These are phyloP conservation scores for Aphodius sticticus DNA, from an alignment of 2,888 invertebrate species.

Conservation along the genomic window DNA sequence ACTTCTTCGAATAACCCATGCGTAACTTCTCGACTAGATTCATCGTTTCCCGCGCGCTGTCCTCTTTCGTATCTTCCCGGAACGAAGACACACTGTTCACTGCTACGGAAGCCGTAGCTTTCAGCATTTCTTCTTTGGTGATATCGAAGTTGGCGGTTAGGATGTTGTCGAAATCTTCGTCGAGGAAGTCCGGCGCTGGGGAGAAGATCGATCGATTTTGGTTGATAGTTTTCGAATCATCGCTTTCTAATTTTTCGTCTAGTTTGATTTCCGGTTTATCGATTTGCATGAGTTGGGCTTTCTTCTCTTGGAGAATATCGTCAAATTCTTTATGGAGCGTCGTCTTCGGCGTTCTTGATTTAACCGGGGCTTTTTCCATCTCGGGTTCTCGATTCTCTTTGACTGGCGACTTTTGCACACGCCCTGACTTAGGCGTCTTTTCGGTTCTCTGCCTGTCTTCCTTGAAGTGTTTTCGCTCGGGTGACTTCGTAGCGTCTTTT, in stretches of 20 bases:
- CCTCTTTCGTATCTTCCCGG: conserved; percentile 83
- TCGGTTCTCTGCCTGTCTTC: conserved; percentile 26
- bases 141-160: conserved; percentile 70
- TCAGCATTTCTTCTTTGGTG: conserved; percentile 68
- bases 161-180: conserved; percentile 63
- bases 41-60: conserved; percentile 82
- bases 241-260: conserved; percentile 12
- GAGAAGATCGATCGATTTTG: conserved; percentile 75
- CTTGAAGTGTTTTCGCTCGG: conserved; percentile 29
- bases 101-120: conserved; percentile 68
- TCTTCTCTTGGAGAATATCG: neutral
- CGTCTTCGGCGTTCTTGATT: conserved; percentile 22
- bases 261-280: neutral
- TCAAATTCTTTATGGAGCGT: neutral
- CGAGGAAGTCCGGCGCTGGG: conserved; percentile 71
- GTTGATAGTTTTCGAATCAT: conserved; percentile 35
- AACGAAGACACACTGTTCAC: conserved; percentile 72
- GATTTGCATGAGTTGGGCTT: neutral
- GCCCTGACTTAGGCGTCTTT: conserved; percentile 27
- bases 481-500: conserved; percentile 14
- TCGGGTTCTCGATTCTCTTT: conserved; percentile 36
- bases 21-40: conserved; percentile 86
- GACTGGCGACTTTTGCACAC: conserved; percentile 34
- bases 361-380: conserved; percentile 15
- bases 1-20: conserved; percentile 75